Conservation (phyloP, 2,113 vertebrate genomes). For the Malurus alboscapulatus region DNA sequence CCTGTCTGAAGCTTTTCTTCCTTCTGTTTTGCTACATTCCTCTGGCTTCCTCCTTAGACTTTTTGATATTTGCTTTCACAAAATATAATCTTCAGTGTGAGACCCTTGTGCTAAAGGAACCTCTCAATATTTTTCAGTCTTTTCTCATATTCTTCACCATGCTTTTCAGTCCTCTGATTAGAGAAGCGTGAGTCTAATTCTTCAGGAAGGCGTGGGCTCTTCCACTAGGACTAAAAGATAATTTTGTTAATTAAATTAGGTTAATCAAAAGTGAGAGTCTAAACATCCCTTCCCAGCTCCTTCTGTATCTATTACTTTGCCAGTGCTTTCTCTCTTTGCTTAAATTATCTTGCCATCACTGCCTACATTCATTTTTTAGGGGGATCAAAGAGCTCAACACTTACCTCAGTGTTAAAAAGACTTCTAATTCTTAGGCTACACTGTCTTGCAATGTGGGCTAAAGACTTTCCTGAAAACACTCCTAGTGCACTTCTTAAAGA, state of each 20-base stretch:
- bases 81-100: background rate
- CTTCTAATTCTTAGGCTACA: background rate
- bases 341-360: background rate
- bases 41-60: background rate
- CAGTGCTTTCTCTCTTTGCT: background rate
- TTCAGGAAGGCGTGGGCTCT: background rate
- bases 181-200: background rate
- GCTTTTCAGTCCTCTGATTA: background rate
- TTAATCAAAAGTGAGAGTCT: background rate
- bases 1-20: background rate
- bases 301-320: background rate
- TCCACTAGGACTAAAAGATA: background rate
- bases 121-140: background rate
- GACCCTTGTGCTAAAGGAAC: background rate
- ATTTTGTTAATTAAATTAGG: background rate
- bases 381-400: background rate
- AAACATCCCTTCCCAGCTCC: background rate
- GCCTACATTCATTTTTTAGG: background rate
- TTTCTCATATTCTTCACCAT: background rate
- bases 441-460: background rate
- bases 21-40: background rate
- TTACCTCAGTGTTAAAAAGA: background rate
- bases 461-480: background rate
- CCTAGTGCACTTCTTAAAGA: background rate
- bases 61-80: background rate